phyloP scores from a whole-genome alignment of 2,888 invertebrate genomes.

The Ptychoptera albimana region DNA sequence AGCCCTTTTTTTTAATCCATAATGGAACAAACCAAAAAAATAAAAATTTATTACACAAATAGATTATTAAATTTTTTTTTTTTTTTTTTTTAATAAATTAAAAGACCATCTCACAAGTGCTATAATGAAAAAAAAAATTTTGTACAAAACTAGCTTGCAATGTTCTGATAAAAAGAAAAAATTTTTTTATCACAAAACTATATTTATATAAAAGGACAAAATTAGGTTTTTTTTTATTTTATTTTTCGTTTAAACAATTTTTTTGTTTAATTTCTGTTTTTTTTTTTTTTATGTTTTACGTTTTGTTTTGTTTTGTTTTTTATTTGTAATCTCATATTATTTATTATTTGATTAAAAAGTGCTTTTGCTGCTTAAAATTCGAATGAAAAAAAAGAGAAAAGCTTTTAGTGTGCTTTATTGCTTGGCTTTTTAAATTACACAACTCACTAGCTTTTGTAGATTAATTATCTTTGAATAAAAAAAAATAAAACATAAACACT shows the following conservation, averaged over 20 bases:
- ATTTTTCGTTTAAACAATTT: too few species aligned
- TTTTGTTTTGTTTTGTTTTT: slow-evolving; percentile 8
- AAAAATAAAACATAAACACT: too few species aligned
- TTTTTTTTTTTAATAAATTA: too few species aligned
- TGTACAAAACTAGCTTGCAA: too few species aligned
- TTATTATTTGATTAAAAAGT: background rate
- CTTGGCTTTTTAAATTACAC: background rate
- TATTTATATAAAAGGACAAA: background rate
- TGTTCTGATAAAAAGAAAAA: too few species aligned
- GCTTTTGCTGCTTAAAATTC: background rate
- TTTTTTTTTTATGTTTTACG: slow-evolving; percentile 6
- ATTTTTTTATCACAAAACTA: too few species aligned
- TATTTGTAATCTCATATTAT: slow-evolving; percentile 8
- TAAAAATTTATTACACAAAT: slow-evolving; percentile 3
- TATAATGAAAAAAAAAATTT: slow-evolving; percentile 20
- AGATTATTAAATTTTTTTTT: too few species aligned
- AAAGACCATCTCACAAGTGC: slow-evolving; percentile 34
- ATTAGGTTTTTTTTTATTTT: background rate
- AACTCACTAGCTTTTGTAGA: background rate
- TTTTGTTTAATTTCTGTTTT: slow-evolving; percentile 7
- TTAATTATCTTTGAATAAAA: too few species aligned
- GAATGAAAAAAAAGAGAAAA: too few species aligned
- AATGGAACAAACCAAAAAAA: slow-evolving; percentile 1
- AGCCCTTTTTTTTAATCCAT: background rate
- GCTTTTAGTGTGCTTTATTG: background rate